phyloP scores from a whole-genome alignment of 2,113 vertebrate species.

The Lamprotornis superbus region DNA sequence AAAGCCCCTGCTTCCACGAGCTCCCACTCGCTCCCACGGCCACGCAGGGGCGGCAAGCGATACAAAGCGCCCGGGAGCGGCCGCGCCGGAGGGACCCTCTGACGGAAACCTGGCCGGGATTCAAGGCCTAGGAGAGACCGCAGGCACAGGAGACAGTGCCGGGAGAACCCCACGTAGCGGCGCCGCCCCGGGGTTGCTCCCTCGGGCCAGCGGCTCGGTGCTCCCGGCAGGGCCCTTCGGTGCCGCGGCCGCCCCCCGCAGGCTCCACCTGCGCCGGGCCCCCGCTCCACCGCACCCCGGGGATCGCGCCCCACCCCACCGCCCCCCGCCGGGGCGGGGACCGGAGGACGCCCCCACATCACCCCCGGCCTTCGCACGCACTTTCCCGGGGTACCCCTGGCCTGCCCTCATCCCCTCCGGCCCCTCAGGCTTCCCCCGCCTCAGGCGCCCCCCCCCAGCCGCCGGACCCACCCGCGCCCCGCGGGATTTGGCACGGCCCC shows the following conservation, averaged over 20 bases:
- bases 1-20: neutral
- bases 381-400: neutral
- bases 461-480: too few species aligned
- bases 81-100: neutral
- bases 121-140: neutral
- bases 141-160: neutral
- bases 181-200: neutral
- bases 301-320: neutral
- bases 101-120: constrained; percentile 16
- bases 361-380: neutral
- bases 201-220: neutral
- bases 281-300: neutral
- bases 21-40: neutral
- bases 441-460: too few species aligned
- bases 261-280: neutral
- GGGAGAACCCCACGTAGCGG: neutral
- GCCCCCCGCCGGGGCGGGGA: neutral
- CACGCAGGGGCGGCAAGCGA: neutral
- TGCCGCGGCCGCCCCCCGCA: neutral
- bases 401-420: neutral
- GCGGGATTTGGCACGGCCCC: too few species aligned
- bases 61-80: constrained; percentile 37
- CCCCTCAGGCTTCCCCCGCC: too few species aligned
- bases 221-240: neutral
- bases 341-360: neutral